These are phyloP conservation scores for Coracopsis vasa DNA, from an alignment of 2,113 vertebrate species.

Conservation along the genomic window DNA sequence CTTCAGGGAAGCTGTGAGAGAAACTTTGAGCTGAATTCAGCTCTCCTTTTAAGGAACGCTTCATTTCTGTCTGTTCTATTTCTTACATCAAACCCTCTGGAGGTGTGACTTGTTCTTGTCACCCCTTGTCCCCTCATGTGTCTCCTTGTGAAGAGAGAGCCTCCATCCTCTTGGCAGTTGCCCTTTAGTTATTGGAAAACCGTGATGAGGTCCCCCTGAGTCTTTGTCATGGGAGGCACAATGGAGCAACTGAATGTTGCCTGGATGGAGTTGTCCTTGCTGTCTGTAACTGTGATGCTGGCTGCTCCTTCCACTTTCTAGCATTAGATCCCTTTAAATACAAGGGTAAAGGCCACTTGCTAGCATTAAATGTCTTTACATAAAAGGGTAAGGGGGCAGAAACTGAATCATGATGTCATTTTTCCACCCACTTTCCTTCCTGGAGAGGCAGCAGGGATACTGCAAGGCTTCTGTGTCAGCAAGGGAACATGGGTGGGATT, in stretches of 20 bases:
- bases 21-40: not conserved
- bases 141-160: not conserved
- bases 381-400: not conserved
- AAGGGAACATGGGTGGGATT: slow-evolving; percentile 14
- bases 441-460: not conserved
- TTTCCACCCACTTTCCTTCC: slow-evolving; percentile 28
- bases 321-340: not conserved
- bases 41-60: not conserved
- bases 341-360: not conserved
- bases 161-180: not conserved
- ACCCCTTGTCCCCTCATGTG: not conserved
- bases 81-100: not conserved
- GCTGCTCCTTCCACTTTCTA: not conserved
- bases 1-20: not conserved
- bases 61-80: not conserved
- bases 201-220: not conserved
- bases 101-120: not conserved
- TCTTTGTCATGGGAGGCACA: not conserved
- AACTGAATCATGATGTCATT: not conserved
- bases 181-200: not conserved
- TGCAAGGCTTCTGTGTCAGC: not conserved
- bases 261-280: not conserved
- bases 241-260: too few relatives aligned
- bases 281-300: not conserved
- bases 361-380: not conserved